phyloP scores from a whole-genome alignment of 2,113 vertebrate species.

The Deroptyus accipitrinus region DNA sequence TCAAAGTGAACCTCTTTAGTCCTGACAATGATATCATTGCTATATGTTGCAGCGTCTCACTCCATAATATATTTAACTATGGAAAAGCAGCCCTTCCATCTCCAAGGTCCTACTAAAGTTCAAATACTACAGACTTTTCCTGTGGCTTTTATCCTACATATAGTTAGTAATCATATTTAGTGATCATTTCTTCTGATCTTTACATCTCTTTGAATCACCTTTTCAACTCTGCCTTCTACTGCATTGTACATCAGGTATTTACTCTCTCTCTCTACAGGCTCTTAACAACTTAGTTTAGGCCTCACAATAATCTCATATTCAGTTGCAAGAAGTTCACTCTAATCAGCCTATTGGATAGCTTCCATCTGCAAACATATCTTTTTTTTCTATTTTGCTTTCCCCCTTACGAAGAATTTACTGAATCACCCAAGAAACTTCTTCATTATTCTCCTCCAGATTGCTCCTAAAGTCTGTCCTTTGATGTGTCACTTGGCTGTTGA shows the following conservation, averaged over 20 bases:
- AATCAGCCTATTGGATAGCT: neutral
- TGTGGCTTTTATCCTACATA: neutral
- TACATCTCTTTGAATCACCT: neutral
- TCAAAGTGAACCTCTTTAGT: neutral
- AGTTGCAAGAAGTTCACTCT: neutral
- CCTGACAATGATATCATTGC: neutral
- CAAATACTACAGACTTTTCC: neutral
- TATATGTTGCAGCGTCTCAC: neutral
- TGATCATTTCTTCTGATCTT: neutral
- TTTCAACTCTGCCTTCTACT: neutral
- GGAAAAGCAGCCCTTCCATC: neutral
- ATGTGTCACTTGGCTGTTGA: neutral
- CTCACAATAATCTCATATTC: neutral
- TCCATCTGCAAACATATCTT: neutral
- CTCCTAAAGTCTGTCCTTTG: neutral
- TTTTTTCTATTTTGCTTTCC: neutral
- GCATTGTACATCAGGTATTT: neutral
- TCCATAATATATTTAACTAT: neutral
- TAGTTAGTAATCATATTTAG: neutral
- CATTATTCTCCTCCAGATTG: neutral
- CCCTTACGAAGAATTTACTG: neutral
- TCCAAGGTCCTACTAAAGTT: neutral
- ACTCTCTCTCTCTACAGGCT: neutral
- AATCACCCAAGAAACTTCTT: slow-evolving; percentile 2
- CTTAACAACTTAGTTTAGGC: neutral